Base-by-base conservation (phyloP, 2,888 invertebrate species). In the Oscheius onirici region DNA sequence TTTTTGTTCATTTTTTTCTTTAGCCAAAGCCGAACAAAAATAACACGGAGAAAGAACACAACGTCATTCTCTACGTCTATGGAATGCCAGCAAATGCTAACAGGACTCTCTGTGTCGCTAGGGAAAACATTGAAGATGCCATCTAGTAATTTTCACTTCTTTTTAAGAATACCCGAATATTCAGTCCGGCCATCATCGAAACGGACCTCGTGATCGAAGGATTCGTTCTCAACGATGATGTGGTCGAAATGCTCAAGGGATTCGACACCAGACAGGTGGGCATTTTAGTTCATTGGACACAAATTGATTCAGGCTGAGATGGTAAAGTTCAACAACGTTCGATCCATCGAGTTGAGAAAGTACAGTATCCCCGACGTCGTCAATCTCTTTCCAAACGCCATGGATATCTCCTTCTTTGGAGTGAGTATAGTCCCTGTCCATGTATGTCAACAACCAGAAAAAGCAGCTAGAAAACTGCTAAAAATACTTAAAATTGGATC, bases 301-400 rank as follows among this genome's bases (percentile, higher is more conserved):
- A n/a, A n/a, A n/a, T n/a, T n/a, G n/a, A n/a, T 40, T 40, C 28
- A 68, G 68, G 68, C 57, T 1, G 68, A 68, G 43, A 55, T 55
- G 26, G 68, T 68, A 10, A 34, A 44, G 17, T 55, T 68, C 46
- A 55, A 55, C 28, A 57, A 68, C 46, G 43, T 68, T 20, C 15
- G 2, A 15, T 24, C 24, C 6, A 44, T 68, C 22, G 44, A 44
- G 17, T 17, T 68, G 44, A 11, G 24, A 11, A 24, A 55, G 20
- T 24, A 55, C 22, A 26, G 57, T 1, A n/a, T 57, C 22, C 15
- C 34, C 8, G 57, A 68, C 15, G 20, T 68, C 15, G 68, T 68
- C 3, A 46, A 41, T 11, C 68, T 68, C 17, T 68, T 68, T 24
- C 68, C 57, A 8, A 68, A 68, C n/a, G 68, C 57, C 11, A 46